phyloP scores from a whole-genome alignment of 2,797 vertebrate genomes.

The Strix occidentalis region DNA sequence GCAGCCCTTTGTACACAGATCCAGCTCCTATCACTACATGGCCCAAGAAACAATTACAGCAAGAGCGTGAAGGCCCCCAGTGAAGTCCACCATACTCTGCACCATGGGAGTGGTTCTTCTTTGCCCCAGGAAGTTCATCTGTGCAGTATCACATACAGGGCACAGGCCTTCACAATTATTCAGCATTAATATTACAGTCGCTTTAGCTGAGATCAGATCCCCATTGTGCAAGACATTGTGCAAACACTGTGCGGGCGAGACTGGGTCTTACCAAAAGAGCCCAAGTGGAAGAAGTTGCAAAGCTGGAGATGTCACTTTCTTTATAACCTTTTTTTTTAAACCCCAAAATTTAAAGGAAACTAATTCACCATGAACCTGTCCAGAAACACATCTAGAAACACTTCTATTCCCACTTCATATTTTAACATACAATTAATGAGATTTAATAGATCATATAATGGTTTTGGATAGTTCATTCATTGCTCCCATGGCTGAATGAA shows the following conservation, averaged over 20 bases:
- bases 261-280: background rate
- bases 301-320: background rate
- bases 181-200: background rate
- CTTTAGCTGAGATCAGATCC: background rate
- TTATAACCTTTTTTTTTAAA: background rate
- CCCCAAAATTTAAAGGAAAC: background rate
- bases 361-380: background rate
- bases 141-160: background rate
- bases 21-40: background rate
- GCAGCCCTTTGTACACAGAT: background rate
- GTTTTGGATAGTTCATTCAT: background rate
- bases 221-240: background rate
- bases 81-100: background rate
- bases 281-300: background rate
- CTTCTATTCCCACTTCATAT: background rate
- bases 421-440: background rate
- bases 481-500: background rate
- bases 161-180: background rate
- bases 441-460: background rate
- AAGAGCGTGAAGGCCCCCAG: background rate
- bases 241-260: background rate
- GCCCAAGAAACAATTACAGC: background rate
- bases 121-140: background rate
- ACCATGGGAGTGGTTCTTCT: background rate
- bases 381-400: background rate